Percentiles rank a stretch among this genome's conserved stretches.
These are phyloP conservation scores for Aleiodes leptofemur DNA, from an alignment of 2,888 invertebrate species.

Conservation along the genomic window DNA sequence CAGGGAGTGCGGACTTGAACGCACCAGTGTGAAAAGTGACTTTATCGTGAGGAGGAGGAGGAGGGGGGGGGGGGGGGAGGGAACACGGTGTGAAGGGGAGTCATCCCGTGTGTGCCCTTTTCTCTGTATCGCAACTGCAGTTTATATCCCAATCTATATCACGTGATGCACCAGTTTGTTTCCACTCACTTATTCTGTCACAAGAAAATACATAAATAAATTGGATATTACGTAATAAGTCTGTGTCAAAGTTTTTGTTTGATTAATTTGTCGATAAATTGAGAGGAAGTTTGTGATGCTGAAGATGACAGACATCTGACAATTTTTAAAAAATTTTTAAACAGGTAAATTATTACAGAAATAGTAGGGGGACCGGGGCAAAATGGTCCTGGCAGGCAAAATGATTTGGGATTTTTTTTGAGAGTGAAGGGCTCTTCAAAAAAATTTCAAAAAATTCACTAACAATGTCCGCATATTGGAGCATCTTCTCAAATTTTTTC, in stretches of 20 bases:
- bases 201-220: conserved; percentile 19
- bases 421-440: too few relatives aligned
- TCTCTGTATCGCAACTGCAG: conserved; percentile 8
- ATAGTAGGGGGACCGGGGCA: too few relatives aligned
- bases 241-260: conserved; percentile 14
- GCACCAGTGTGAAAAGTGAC: conserved; percentile 40
- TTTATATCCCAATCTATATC: conserved; percentile 27
- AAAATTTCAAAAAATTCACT: too few relatives aligned
- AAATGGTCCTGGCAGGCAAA: too few relatives aligned
- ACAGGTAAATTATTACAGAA: too few relatives aligned
- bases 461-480: too few relatives aligned
- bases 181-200: conserved; percentile 28
- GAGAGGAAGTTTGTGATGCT: too few relatives aligned
- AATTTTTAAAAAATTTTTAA: too few relatives aligned
- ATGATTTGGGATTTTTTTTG: too few relatives aligned
- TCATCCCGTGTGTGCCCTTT: conserved; percentile 27
- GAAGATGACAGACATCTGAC: too few relatives aligned
- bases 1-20: conserved; percentile 29
- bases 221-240: conserved; percentile 1
- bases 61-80: too few relatives aligned
- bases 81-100: background rate
- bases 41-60: conserved; percentile 27
- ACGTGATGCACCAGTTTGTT: conserved; percentile 31
- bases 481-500: too few relatives aligned
- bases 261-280: conserved; percentile 6